Percentiles rank a stretch among this genome's conserved stretches.
phyloP scores from a whole-genome alignment of 2,888 invertebrate species.

The Corythucha ciliata region DNA sequence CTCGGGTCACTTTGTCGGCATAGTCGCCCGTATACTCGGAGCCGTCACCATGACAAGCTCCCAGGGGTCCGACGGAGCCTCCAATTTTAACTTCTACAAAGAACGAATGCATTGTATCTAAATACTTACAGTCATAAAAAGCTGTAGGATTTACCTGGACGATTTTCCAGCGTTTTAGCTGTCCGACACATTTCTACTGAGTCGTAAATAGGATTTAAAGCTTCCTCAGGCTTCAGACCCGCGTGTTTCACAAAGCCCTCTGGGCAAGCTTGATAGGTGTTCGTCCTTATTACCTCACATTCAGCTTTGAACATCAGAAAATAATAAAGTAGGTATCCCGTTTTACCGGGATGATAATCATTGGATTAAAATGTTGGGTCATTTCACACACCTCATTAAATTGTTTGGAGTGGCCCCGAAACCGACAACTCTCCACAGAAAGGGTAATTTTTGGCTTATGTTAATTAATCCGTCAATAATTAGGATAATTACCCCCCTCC shows the following conservation, averaged over 20 bases:
- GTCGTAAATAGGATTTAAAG: constrained; percentile 36
- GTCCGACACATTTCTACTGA: constrained; percentile 8
- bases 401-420: no score
- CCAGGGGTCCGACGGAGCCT: constrained; percentile 88
- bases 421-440: no score
- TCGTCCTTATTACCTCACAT: constrained; percentile 76
- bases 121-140: not conserved
- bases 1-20: constrained; percentile 53
- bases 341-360: no score
- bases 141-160: constrained; percentile 6
- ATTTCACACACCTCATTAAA: no score
- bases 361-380: no score
- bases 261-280: constrained; percentile 80
- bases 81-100: constrained; percentile 52
- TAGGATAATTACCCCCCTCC: no score
- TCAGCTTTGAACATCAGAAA: constrained; percentile 55
- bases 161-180: constrained; percentile 3
- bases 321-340: not conserved
- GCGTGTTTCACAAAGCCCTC: constrained; percentile 67
- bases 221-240: constrained; percentile 56
- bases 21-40: constrained; percentile 87
- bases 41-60: constrained; percentile 79
- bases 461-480: no score
- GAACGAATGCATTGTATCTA: not conserved
- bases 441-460: no score